Evolutionary conservation across 1,140 invertebrate species (phyloP).

Genomic region (Drusus annulatus): DNA sequence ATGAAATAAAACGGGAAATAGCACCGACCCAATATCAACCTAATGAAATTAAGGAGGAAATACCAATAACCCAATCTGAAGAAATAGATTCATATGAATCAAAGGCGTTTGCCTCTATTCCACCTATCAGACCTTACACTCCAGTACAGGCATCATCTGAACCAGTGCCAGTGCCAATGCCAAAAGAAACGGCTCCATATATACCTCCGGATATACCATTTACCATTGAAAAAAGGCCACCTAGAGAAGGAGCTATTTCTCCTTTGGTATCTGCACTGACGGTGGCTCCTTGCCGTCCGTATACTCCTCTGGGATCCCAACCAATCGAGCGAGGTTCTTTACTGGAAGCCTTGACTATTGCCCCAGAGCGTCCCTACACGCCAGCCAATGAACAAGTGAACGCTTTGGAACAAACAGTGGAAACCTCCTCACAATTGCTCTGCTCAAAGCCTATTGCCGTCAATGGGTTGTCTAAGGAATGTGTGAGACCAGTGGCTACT

Average conservation of each 20-base stretch:
- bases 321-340: conserved; percentile 70
- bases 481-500: conserved; percentile 53
- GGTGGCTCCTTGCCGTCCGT: conserved; percentile 77
- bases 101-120: conserved; percentile 63
- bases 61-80: conserved; percentile 12
- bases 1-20: no score
- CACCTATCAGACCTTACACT: conserved; percentile 71
- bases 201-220: conserved; percentile 74
- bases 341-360: conserved; percentile 79
- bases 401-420: background rate
- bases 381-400: conserved; percentile 62
- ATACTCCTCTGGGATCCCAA: conserved; percentile 69
- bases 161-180: conserved; percentile 71
- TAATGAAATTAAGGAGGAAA: background rate
- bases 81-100: conserved; percentile 36
- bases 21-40: no score
- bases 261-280: conserved; percentile 79
- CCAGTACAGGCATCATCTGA: conserved; percentile 64
- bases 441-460: background rate
- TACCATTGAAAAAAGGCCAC: conserved; percentile 69
- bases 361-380: conserved; percentile 75
- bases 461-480: conserved; percentile 44
- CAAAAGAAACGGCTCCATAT: conserved; percentile 75
- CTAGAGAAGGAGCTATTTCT: conserved; percentile 71
- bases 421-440: conserved; percentile 17